Conservation (phyloP, 2,113 vertebrate genomes). For the Periophthalmodon schlosseri region DNA sequence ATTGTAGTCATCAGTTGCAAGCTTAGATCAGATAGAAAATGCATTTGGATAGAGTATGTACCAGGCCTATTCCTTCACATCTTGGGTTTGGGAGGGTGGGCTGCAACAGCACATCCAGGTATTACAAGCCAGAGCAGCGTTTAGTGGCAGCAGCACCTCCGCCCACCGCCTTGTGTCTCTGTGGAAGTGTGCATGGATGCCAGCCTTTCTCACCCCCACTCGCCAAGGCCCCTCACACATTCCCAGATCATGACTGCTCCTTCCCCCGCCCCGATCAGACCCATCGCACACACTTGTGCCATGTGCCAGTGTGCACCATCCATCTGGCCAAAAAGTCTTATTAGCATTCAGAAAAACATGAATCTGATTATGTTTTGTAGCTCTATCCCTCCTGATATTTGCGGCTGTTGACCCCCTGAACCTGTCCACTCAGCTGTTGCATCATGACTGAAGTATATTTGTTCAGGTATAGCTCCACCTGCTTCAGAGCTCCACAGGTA, state of each 20-base stretch:
- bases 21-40: background rate
- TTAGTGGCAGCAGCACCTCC: background rate
- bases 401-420: slow-evolving; percentile 4
- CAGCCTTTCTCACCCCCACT: slow-evolving; percentile 47
- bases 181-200: slow-evolving; percentile 45
- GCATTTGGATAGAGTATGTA: background rate
- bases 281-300: slow-evolving; percentile 13
- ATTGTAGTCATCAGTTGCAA: too few relatives aligned
- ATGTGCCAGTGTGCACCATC: slow-evolving; percentile 45
- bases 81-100: background rate
- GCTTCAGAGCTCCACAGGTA: slow-evolving; percentile 11
- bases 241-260: slow-evolving; percentile 17
- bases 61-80: background rate
- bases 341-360: slow-evolving; percentile 23
- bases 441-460: slow-evolving; percentile 14
- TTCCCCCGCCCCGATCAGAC: background rate
- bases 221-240: slow-evolving; percentile 29
- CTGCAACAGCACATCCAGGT: slow-evolving; percentile 6
- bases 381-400: slow-evolving; percentile 8
- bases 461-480: slow-evolving; percentile 15
- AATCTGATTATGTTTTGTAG: background rate
- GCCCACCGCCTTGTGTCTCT: background rate
- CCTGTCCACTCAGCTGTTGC: slow-evolving; percentile 6
- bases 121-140: slow-evolving; percentile 7
- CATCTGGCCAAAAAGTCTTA: slow-evolving; percentile 38